These are phyloP conservation scores for Sebastes diaconus DNA, from an alignment of 2,797 vertebrate species.

Conservation along the genomic window DNA sequence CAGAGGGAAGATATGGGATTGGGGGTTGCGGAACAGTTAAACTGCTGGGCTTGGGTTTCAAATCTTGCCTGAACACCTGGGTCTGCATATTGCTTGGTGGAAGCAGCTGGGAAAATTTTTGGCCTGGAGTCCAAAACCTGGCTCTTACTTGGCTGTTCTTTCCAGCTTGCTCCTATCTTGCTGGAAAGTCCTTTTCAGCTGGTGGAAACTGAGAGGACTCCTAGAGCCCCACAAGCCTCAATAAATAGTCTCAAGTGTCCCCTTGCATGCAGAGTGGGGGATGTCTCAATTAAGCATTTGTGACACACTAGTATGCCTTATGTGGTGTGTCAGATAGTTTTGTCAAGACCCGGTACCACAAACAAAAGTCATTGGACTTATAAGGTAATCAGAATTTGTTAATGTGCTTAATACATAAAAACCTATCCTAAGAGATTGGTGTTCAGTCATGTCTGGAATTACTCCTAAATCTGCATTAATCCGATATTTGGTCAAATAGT, in stretches of 20 bases:
- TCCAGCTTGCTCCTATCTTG: slow-evolving; percentile 63
- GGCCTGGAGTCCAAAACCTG: slow-evolving; percentile 66
- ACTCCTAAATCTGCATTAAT: neutral
- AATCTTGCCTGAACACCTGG: slow-evolving; percentile 77
- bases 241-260: slow-evolving; percentile 73
- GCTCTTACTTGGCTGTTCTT: slow-evolving; percentile 65
- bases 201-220: slow-evolving; percentile 71
- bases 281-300: slow-evolving; percentile 64
- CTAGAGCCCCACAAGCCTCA: slow-evolving; percentile 67
- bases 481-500: neutral
- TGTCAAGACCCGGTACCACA: neutral
- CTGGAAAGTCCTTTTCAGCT: slow-evolving; percentile 73
- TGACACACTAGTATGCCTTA: slow-evolving; percentile 38
- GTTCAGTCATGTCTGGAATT: neutral
- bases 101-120: slow-evolving; percentile 71
- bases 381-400: neutral
- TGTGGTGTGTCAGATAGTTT: neutral
- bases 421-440: neutral
- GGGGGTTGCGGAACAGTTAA: slow-evolving; percentile 60
- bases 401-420: neutral
- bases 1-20: slow-evolving; percentile 42
- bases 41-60: slow-evolving; percentile 68
- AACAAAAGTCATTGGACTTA: neutral
- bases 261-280: slow-evolving; percentile 45
- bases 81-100: slow-evolving; percentile 65